phyloP scores from a whole-genome alignment of 2,797 vertebrate species.

The Neomorphus geoffroyi region DNA sequence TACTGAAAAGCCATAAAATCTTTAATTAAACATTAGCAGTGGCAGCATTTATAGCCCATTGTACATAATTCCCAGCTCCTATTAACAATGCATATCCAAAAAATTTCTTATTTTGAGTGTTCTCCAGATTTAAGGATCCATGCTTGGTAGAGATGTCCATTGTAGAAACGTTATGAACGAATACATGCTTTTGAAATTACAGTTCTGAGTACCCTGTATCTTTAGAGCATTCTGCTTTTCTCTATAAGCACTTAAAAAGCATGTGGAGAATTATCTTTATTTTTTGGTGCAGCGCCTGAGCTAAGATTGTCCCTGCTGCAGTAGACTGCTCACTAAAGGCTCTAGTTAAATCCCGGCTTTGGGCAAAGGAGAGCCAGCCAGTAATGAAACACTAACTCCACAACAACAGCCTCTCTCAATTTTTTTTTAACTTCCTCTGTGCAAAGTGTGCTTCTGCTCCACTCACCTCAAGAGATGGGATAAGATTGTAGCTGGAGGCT shows the following conservation, averaged over 20 bases:
- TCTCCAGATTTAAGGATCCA: background rate
- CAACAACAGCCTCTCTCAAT: background rate
- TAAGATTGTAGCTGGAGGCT: background rate
- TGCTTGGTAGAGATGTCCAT: background rate
- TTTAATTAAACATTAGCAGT: no score
- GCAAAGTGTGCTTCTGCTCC: background rate
- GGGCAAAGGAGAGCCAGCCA: background rate
- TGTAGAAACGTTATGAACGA: background rate
- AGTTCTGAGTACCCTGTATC: background rate
- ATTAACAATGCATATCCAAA: background rate
- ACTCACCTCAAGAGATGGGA: background rate
- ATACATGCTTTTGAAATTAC: background rate
- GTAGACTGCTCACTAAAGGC: background rate
- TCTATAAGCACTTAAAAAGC: background rate
- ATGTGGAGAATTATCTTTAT: background rate
- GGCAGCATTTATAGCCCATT: no score
- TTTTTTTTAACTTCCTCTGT: background rate
- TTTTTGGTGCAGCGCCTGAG: background rate
- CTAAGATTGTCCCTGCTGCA: background rate
- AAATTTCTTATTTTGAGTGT: background rate
- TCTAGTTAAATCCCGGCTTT: conserved; percentile 7
- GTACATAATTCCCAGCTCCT: no score
- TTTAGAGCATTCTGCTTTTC: background rate
- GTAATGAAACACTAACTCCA: background rate
- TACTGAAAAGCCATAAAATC: no score